A percentile compares a stretch with the other conserved stretches of the same genome.
These are phyloP conservation scores for Marisa cornuarietis DNA, from an alignment of 1,140 invertebrate genomes.

Conservation along the genomic window DNA sequence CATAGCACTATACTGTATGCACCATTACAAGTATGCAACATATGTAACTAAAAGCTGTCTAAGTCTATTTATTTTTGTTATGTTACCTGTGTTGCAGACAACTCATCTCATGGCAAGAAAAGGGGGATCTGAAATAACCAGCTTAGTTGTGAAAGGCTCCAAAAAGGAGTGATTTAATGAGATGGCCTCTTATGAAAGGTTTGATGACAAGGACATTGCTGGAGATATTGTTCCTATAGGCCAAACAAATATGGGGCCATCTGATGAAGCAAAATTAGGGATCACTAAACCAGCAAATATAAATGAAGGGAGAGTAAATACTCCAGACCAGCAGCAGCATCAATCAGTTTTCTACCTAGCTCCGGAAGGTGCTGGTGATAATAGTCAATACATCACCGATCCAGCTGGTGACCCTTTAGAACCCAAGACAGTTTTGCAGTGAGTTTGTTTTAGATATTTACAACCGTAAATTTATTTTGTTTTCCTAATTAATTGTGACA, in stretches of 20 bases:
- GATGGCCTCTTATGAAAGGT: constrained; percentile 42
- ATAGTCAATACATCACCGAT: constrained; percentile 49
- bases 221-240: constrained; percentile 18
- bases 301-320: constrained; percentile 26
- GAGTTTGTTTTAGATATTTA: constrained; percentile 15
- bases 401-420: constrained; percentile 38
- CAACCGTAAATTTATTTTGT: neutral
- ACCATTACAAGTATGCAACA: too few species aligned
- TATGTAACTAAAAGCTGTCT: too few species aligned
- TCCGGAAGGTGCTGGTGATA: constrained; percentile 27
- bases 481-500: neutral
- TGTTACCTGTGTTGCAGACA: too few species aligned
- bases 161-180: neutral
- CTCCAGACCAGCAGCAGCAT: constrained; percentile 32
- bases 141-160: neutral
- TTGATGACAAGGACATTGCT: constrained; percentile 27
- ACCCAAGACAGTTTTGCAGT: constrained; percentile 34
- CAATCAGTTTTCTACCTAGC: constrained; percentile 11
- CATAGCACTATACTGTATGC: too few species aligned
- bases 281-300: neutral
- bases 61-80: too few species aligned
- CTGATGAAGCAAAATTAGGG: neutral
- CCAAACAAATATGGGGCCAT: constrained; percentile 3
- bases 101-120: too few species aligned
- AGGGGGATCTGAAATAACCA: neutral